Conservation (phyloP, 2,888 invertebrate species). For the Ochropleura leucogaster region DNA sequence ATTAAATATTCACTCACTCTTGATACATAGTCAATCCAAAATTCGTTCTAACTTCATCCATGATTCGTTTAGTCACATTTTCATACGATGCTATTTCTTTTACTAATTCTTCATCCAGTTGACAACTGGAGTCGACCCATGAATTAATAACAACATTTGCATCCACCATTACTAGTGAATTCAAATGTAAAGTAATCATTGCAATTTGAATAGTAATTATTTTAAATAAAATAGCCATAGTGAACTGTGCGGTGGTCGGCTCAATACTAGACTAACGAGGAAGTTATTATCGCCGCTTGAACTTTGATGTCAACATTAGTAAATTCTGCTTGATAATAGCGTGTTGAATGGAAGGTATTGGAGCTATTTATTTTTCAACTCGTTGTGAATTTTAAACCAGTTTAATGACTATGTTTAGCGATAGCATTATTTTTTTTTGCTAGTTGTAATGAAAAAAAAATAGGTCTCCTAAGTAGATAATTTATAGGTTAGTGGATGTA, state of each 20-base stretch:
- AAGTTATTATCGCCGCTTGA: conserved; percentile 47
- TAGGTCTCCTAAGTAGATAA: background rate
- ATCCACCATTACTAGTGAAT: conserved; percentile 36
- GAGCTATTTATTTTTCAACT: conserved; percentile 10
- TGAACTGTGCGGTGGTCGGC: conserved; percentile 24
- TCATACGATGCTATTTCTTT: conserved; percentile 91
- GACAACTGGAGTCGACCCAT: conserved; percentile 65
- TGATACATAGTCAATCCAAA: conserved; percentile 88
- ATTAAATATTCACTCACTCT: conserved; percentile 72
- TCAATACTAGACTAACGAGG: conserved; percentile 57
- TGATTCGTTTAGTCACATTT: conserved; percentile 85
- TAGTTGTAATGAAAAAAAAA: background rate
- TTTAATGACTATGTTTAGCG: background rate
- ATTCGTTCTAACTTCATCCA: conserved; percentile 83
- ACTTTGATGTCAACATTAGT: conserved; percentile 40
- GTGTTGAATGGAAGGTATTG: conserved; percentile 4
- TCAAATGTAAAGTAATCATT: conserved; percentile 13
- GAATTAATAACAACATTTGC: conserved; percentile 68
- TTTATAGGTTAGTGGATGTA: background rate
- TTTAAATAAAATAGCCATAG: conserved; percentile 53
- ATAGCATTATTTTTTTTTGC: background rate
- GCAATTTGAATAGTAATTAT: conserved; percentile 53
- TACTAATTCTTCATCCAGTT: conserved; percentile 64
- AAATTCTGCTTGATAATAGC: conserved; percentile 26
- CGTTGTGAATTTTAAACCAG: background rate